Evolutionary conservation across 2,888 invertebrate genomes (phyloP), one percentile per base, ranked within the genome.

Genomic region (Microctonus brassicae): DNA sequence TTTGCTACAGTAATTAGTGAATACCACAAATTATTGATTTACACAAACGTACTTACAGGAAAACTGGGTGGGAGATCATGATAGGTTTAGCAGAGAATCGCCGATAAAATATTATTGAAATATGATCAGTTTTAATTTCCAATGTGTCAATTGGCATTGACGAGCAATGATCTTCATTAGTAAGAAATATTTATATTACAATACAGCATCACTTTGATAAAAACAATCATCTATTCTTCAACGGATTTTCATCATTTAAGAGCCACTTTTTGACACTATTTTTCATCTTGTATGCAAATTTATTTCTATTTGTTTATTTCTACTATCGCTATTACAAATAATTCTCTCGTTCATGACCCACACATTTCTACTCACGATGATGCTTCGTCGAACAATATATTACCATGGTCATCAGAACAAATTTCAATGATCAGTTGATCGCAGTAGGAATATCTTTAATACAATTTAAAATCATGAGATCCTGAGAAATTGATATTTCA

Each of bases 201-300:
- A 77, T 84, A 82, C 84, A 83, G 80, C 79, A 82, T 84, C 81
- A 80, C 80, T 82, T 80, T 79, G 83, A 83, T 84, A 84, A 84
- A 85, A 85, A 85, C 84, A 84, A 84, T 82, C 84, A 82, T 82
- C 34, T 47, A 81, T 83, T 83, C 80, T 80, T 79, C 80, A 83
- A 78, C 78, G 81, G 80, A 82, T 79, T 80, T 80, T 81, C 77
- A 76, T 79, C 78, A 78, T 78, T 73, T 47, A 13, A 52, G 26
- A 64, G n/a, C 47, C 17, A 26, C 24, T 34, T 33, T 20, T 20
- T 10, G 34, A 57, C 26, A 57, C 34, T 34, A 34, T 58, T 58
- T 17, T 58, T 34, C 20, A 13, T 58, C 17, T 24, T 22, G n/a
- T 24, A 55, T 55, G 24, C 22, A 55, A 55, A 55, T 55, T 55